Base-by-base conservation (phyloP, 2,888 invertebrate species). In the Parnassius orleans region DNA sequence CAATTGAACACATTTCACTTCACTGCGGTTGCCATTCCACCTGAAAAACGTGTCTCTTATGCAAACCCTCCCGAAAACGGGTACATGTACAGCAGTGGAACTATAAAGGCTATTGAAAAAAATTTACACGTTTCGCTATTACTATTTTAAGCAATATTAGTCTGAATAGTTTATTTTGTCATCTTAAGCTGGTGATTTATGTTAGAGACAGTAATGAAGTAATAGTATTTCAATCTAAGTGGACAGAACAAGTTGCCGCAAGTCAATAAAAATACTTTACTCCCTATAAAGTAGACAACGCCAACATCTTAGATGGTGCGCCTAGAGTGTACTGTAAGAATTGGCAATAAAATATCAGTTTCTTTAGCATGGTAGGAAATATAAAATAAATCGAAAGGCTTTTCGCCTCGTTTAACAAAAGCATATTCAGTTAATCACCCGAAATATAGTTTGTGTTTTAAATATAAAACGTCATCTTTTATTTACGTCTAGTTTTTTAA, bases 261-360 rank as follows among this genome's bases (percentile, higher is more conserved):
- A 10, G 44, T 43, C 54, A 47, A 47, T 56, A 56, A 56, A 56
- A 46, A 56, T 47, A 56, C 44, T 46, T 46, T 24, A 47, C 46
- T 47, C 24, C 42, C 51, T 33, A 52, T 52, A 52, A 46, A 46
- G 14, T 53, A 60, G 19, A 24, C 3, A 48, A 19, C 19, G 41
- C 19, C n/a, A n/a, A n/a, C 10, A 46, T 11, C 0, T 19, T 60
- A 42, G 10, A 3, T 14, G 42, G 42, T 60, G 42, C 11, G 55
- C 55, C 55, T 55, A 11, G 50, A 46, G 51, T 3, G 44, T 51
- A 55, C 44, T 52, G 51, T 51, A 52, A 52, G 51, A 61, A 61
- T 46, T 61, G 44, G 51, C 41, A 56, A 61, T 61, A 51, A 61
- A 54, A 54, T 60, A 60, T 60, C 55, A 12, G 56, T 56, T 33